phyloP scores from a whole-genome alignment of 2,113 vertebrate genomes.

The Prinia subflava region DNA sequence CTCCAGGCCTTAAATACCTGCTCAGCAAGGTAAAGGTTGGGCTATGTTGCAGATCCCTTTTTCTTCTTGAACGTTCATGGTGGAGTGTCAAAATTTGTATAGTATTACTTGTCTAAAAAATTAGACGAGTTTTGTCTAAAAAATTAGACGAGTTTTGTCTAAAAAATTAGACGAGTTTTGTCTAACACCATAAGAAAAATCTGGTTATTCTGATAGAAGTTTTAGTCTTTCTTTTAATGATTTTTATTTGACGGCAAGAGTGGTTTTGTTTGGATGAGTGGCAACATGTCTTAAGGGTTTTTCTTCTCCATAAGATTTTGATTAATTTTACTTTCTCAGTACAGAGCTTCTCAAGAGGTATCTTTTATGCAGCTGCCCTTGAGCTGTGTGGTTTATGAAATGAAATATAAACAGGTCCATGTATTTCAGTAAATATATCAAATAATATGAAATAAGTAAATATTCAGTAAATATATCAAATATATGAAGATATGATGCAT shows the following conservation, averaged over 20 bases:
- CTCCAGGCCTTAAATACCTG: neutral
- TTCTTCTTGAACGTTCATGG: neutral
- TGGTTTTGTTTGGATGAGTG: neutral
- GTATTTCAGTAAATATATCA: neutral
- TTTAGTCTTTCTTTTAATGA: neutral
- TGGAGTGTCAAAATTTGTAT: neutral
- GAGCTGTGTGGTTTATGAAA: neutral
- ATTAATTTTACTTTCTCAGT: neutral
- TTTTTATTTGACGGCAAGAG: neutral
- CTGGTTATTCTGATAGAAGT: neutral
- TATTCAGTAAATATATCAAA: neutral
- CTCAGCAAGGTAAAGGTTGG: neutral
- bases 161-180: too few relatives aligned
- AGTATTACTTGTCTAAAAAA: neutral
- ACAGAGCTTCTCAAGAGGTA: neutral
- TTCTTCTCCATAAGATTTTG: neutral
- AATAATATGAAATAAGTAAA: too few relatives aligned
- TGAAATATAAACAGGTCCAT: neutral
- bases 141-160: too few relatives aligned
- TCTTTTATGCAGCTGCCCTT: neutral
- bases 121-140: too few relatives aligned
- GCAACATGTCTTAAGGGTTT: neutral
- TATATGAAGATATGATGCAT: neutral
- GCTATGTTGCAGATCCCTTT: fast-evolving
- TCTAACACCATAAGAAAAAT: neutral